These are phyloP conservation scores for Xenus cinereus DNA, from an alignment of 2,113 vertebrate genomes.

Conservation along the genomic window DNA sequence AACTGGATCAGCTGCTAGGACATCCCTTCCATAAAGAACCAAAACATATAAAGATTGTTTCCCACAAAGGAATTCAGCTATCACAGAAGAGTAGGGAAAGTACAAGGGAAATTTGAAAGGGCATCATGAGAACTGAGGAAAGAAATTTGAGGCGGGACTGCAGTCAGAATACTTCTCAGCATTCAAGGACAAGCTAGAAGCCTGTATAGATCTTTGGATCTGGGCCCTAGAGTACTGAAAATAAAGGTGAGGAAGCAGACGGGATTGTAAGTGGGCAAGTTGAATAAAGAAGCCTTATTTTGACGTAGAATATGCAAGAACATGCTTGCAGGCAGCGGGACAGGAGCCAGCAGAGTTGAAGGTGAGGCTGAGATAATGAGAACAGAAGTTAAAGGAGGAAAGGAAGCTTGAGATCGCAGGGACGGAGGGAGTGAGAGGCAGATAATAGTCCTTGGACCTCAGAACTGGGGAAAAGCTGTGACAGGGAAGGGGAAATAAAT, in stretches of 20 bases:
- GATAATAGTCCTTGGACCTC: background rate
- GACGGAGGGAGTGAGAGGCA: background rate
- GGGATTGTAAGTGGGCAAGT: background rate
- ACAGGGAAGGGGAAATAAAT: background rate
- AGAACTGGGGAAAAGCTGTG: background rate
- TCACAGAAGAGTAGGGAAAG: background rate
- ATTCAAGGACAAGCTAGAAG: background rate
- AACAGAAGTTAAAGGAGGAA: constrained; percentile 2
- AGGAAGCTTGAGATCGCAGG: background rate
- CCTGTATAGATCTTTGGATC: constrained; percentile 4
- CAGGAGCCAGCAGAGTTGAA: constrained; percentile 18
- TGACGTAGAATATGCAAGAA: constrained; percentile 35
- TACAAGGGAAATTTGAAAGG: background rate
- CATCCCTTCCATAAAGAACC: background rate
- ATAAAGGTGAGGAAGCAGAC: background rate
- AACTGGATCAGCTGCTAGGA: background rate
- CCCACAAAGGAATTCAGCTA: background rate
- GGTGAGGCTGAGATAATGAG: constrained; percentile 24
- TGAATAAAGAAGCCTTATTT: background rate
- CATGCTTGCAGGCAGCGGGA: background rate
- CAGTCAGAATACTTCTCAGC: background rate
- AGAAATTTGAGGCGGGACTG: background rate
- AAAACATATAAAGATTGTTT: background rate
- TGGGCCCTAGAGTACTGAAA: background rate
- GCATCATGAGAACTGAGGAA: background rate